A percentile compares a stretch with the other conserved stretches of the same genome.
Conservation (phyloP, 2,888 invertebrate genomes). For the Drosophila heteroneura region DNA sequence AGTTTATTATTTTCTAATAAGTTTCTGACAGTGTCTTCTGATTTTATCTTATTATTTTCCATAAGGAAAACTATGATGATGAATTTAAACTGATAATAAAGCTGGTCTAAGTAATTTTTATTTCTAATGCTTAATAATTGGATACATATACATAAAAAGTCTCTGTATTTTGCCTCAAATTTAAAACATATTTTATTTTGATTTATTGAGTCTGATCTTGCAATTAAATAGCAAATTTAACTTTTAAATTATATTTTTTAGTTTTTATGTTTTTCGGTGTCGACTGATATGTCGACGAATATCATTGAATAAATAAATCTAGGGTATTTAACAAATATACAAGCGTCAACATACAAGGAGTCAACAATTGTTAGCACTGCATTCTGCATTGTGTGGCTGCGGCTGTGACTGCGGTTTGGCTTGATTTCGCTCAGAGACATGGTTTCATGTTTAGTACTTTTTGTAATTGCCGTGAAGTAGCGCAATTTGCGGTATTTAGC, state of each 20-base stretch:
- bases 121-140: background rate
- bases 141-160: background rate
- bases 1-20: background rate
- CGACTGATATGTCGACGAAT: background rate
- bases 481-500: constrained; percentile 80
- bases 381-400: constrained; percentile 10
- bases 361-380: constrained; percentile 12
- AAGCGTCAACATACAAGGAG: background rate
- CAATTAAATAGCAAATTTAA: background rate
- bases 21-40: background rate
- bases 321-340: constrained; percentile 1
- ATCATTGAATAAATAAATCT: background rate
- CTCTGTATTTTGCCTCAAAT: background rate
- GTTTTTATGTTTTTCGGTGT: background rate
- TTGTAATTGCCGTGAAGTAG: constrained; percentile 76
- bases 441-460: constrained; percentile 70
- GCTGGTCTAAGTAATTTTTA: background rate
- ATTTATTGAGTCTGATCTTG: background rate
- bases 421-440: constrained; percentile 56
- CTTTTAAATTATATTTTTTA: background rate
- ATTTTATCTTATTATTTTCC: background rate
- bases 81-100: background rate
- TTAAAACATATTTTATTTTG: background rate
- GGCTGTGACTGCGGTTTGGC: constrained; percentile 40
- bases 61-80: background rate